Base-by-base conservation (phyloP, 1,140 invertebrate species). In the Solenopsis invicta region DNA sequence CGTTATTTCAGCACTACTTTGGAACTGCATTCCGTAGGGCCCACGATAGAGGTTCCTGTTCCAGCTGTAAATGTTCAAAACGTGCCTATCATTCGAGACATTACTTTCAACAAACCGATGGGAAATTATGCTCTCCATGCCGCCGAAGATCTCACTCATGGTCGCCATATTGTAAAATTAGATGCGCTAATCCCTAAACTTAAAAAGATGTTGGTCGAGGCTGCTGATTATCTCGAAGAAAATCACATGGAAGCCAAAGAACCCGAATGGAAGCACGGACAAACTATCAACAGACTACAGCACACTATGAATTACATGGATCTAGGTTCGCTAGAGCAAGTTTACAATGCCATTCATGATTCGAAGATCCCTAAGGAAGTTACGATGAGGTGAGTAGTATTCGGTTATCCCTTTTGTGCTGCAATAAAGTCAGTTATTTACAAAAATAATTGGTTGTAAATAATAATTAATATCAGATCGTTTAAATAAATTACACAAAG, bases 1-100 rank as follows among this genome's bases (percentile, higher is more conserved):
- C 62, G 16, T 86, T 90, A 89, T 89, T 92, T 71, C 54, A 96
- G 95, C 75, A 93, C 95, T 91, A 94, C 94, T 16, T 91, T 96
- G 24, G 45, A 91, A 1, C 89, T 95, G n/a, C 71, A 93, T 9
- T 85, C 87, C 12, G 74, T 93, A 0, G 77, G 88, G 0, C 62
- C 91, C 18, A n/a, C 1, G 10, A 54, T 87, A 6, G 81, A 91
- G 24, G 62, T 88, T 45, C 69, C 71, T 29, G 56, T 88, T 29
- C 77, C 81, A 6, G 24, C 21, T 21, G 76, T 87, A 4, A 85
- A 92, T 18, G 89, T 91, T 64, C 50, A 86, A 34, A 84, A 64
- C 6, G 71, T 91, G 1, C 74, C 89, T 21, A 62, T 94, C 10
- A 87, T 85, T 10, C 76, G 87, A 16, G 90, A 94, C 48, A 16